Base-by-base conservation (phyloP, 1,140 invertebrate species). In the Saccostrea glomerata region DNA sequence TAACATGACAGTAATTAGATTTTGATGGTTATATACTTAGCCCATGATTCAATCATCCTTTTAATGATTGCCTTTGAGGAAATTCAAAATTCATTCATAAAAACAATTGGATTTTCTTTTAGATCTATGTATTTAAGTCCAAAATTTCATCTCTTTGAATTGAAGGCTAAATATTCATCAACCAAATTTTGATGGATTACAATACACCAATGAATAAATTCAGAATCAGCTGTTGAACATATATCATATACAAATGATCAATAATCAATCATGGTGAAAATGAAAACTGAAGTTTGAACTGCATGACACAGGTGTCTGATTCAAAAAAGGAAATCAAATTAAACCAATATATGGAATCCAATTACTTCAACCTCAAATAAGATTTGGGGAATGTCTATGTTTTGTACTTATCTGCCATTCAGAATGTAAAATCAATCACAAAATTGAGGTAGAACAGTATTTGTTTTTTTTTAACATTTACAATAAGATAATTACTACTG, bases 221-320 rank as follows among this genome's bases (percentile, higher is more conserved):
- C 70, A 77, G 58, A 30, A 77, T 15, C 70, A 77, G 25, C 70
- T 77, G 70, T 36, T 36, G 4, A 36, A 30, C 12, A 36, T 77
- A 36, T 77, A 23, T 73, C 66, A 73, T 23, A 23, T 25, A 73
- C 13, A 36, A 36, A 36, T 77, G 70, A 77, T 77, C 25, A 66
- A 66, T 66, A 66, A 77, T 77, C 70, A 77, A 77, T 77, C 70
- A 77, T 36, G 15, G 15, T 77, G 11, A 77, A 17, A 77, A 11
- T 77, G 30, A 77, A 36, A 77, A 77, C 25, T 77, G 70, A 77
- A 11, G 25, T 77, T 77, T 77, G 70, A 77, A 77, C 70, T 17
- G 23, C 6, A 15, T 77, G 70, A 77, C 70, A 30, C 25, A 25
- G 15, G 30, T 77, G 70, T 30, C 25, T 77, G 70, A 77, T 77